These are phyloP conservation scores for Ariolimax columbianus DNA, from an alignment of 2,888 invertebrate species.

Conservation along the genomic window DNA sequence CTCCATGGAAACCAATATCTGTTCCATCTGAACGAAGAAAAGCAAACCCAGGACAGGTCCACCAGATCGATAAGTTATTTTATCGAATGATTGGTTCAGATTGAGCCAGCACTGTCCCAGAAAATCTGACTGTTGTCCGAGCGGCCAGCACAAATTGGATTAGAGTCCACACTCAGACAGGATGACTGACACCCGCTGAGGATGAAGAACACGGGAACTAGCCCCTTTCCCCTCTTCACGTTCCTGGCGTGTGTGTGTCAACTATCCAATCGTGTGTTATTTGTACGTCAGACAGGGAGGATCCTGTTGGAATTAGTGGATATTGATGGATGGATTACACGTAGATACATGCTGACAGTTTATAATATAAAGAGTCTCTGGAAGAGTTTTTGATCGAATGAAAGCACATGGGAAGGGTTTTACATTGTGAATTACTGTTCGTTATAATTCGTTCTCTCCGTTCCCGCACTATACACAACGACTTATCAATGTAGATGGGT, in stretches of 20 bases:
- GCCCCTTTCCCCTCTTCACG: background rate
- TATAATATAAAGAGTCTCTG: background rate
- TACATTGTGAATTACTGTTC: too few relatives aligned
- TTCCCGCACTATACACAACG: too few relatives aligned
- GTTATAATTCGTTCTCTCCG: too few relatives aligned
- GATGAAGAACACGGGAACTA: background rate
- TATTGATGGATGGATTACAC: background rate
- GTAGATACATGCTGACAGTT: background rate
- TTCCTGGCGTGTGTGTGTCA: background rate
- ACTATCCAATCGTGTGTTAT: too few relatives aligned
- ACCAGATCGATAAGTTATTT: slow-evolving; percentile 25
- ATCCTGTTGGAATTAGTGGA: background rate
- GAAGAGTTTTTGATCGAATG: background rate
- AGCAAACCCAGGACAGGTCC: background rate
- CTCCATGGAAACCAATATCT: slow-evolving; percentile 6
- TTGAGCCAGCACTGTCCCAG: slow-evolving; percentile 11
- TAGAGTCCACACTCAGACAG: background rate
- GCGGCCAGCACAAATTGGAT: slow-evolving; percentile 26
- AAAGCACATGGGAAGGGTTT: too few relatives aligned
- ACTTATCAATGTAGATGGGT: too few relatives aligned
- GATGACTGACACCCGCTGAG: background rate
- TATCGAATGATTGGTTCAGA: slow-evolving; percentile 33
- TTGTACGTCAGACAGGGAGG: too few relatives aligned
- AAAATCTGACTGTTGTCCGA: slow-evolving; percentile 29
- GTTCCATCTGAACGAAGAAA: background rate